Evolutionary conservation across 2,113 vertebrate species (phyloP).

Genomic region (Candoia aspera): DNA sequence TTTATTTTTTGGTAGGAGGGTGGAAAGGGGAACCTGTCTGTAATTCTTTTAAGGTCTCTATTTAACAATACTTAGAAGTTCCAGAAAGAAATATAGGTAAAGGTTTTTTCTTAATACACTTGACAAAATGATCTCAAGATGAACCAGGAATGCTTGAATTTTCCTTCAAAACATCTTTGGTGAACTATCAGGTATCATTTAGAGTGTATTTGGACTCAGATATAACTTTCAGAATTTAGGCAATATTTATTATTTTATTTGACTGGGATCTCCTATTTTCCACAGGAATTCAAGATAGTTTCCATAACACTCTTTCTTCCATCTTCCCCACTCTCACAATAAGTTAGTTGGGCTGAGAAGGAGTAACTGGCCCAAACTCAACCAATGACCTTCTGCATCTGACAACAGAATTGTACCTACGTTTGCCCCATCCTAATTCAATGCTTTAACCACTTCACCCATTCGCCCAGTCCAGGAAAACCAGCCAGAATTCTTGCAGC

Average conservation of each 20-base stretch:
- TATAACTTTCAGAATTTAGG: background rate
- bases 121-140: background rate
- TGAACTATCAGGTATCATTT: background rate
- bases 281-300: background rate
- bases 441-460: background rate
- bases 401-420: background rate
- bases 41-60: background rate
- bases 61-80: background rate
- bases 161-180: background rate
- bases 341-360: background rate
- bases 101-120: background rate
- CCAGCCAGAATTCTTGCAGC: too few species aligned
- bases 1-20: background rate
- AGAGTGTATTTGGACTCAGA: background rate
- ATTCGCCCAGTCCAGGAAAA: background rate
- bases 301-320: background rate
- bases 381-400: background rate
- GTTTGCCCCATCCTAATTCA: background rate
- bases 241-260: background rate
- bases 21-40: background rate
- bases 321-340: background rate
- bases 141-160: background rate
- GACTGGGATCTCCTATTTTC: background rate
- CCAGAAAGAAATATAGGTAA: background rate
- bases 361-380: background rate